phyloP scores from a whole-genome alignment of 2,113 vertebrate genomes.

The Heteronetta atricapilla region DNA sequence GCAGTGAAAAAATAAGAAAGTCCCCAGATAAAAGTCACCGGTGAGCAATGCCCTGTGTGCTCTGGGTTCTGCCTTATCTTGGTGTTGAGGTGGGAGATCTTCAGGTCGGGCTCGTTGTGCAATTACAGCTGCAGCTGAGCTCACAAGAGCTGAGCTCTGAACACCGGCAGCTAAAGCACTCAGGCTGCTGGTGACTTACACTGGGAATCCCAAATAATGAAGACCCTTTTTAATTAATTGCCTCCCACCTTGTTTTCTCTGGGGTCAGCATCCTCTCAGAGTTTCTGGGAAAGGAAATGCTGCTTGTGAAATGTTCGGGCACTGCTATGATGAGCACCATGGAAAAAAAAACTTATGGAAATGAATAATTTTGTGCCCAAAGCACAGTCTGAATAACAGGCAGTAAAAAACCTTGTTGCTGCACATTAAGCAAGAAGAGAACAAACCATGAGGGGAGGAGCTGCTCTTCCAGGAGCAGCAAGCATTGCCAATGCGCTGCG shows the following conservation, averaged over 20 bases:
- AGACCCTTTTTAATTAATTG: background rate
- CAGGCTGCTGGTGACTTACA: background rate
- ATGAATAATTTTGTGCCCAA: slow-evolving; percentile 49
- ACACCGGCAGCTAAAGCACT: background rate
- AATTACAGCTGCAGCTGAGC: background rate
- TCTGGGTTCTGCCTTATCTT: background rate
- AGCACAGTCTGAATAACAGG: slow-evolving; percentile 41
- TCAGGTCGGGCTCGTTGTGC: accelerated
- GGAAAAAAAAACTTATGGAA: slow-evolving; percentile 46
- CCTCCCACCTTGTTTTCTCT: background rate
- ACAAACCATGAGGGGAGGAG: slow-evolving; percentile 33
- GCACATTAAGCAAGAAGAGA: slow-evolving; percentile 19
- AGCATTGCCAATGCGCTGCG: background rate
- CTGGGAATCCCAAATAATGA: background rate
- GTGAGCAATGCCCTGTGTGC: background rate
- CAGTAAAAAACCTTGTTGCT: slow-evolving; percentile 14
- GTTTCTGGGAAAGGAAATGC: background rate
- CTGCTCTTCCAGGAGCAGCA: slow-evolving; percentile 1
- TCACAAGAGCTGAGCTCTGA: background rate
- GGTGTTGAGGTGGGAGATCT: background rate
- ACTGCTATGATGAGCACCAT: background rate
- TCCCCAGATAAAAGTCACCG: background rate
- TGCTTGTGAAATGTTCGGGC: background rate
- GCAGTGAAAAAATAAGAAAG: background rate
- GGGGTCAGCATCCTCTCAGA: background rate